Conservation (phyloP, 2,113 vertebrate species). For the Poeciliopsis retropinna region DNA sequence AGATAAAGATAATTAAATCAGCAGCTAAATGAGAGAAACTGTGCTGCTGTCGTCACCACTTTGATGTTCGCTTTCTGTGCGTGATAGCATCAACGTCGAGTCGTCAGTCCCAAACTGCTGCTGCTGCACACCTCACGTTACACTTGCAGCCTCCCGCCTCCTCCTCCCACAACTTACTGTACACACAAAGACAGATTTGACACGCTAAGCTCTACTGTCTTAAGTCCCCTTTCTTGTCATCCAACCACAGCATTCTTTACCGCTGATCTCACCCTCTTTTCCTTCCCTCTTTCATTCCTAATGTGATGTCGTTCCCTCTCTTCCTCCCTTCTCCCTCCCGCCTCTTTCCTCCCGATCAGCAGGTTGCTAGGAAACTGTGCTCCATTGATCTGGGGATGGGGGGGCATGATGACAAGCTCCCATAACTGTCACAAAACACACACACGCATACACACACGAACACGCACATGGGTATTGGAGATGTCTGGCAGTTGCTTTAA, state of each 20-base stretch:
- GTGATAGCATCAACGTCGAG: constrained; percentile 70
- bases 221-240: constrained; percentile 57
- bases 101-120: constrained; percentile 65
- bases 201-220: constrained; percentile 58
- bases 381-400: constrained; percentile 75
- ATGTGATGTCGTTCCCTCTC: constrained; percentile 57
- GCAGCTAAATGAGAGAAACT: constrained; percentile 66
- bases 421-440: constrained; percentile 76
- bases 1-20: constrained; percentile 82
- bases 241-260: constrained; percentile 65
- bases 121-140: constrained; percentile 41
- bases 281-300: constrained; percentile 52
- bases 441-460: constrained; percentile 22
- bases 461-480: constrained; percentile 53
- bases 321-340: constrained; percentile 29
- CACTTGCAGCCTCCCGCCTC: constrained; percentile 33
- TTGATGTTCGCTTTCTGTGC: constrained; percentile 68
- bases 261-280: constrained; percentile 70
- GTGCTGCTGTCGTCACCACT: constrained; percentile 70
- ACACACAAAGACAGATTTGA: constrained; percentile 60
- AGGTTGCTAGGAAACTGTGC: constrained; percentile 80
- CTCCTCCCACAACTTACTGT: constrained; percentile 42
- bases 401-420: constrained; percentile 76
- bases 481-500: constrained; percentile 63
- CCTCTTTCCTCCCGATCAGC: constrained; percentile 65